Conservation (phyloP, 1,140 invertebrate species). For the Neoseiulus cucumeris region DNA sequence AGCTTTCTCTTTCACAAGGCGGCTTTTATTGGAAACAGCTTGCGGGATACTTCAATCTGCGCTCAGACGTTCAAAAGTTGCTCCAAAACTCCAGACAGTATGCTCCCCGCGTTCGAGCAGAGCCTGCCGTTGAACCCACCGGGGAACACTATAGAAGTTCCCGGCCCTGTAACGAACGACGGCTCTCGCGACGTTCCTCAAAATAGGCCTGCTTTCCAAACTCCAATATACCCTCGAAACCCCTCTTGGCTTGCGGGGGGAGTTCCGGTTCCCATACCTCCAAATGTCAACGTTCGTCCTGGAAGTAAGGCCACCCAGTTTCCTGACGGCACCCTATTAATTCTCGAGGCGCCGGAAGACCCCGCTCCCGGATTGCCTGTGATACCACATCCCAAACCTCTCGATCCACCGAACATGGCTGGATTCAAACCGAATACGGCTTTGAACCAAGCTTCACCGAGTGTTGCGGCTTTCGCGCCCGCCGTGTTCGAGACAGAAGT, state of each 20-base stretch:
- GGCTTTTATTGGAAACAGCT: background rate
- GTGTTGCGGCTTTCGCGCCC: background rate
- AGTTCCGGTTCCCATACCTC: background rate
- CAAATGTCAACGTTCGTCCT: background rate
- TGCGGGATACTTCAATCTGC: background rate
- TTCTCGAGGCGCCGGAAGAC: background rate
- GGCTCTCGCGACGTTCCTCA: background rate
- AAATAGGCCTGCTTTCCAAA: background rate
- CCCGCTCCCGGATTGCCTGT: background rate
- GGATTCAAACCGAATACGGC: background rate
- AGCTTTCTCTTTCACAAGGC: background rate
- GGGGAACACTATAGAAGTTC: background rate
- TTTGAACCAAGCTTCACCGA: background rate
- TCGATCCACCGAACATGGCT: background rate
- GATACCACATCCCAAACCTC: background rate
- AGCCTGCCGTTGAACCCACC: background rate
- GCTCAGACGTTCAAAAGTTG: background rate
- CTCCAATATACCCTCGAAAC: background rate
- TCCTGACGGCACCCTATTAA: constrained; percentile 3
- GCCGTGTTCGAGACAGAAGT: constrained; percentile 1
- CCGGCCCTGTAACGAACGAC: background rate
- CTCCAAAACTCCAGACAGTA: background rate
- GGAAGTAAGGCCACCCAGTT: background rate
- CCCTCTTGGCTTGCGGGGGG: background rate
- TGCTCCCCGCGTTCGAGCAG: background rate